A percentile compares a stretch with the other conserved stretches of the same genome.
Conservation (phyloP, 2,797 vertebrate species). For the Thalassophryne amazonica region DNA sequence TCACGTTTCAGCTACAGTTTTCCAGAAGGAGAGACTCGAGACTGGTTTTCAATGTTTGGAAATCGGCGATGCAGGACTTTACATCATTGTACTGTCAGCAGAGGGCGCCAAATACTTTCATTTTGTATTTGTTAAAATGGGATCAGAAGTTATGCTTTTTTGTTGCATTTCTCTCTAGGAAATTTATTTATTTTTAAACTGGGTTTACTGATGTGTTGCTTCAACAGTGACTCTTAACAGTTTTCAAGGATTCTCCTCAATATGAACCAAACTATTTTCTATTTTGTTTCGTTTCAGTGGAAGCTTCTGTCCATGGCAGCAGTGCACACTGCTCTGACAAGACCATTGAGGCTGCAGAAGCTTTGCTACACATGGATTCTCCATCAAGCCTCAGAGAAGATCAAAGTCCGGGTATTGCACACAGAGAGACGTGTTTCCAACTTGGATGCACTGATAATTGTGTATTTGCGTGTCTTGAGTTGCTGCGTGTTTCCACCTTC, state of each 20-base stretch:
- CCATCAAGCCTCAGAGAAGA: slow-evolving; percentile 90
- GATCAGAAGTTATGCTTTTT: neutral
- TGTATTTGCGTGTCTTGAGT: too few relatives aligned
- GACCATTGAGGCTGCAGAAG: slow-evolving; percentile 96
- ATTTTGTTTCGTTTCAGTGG: slow-evolving; percentile 77
- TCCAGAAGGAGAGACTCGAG: too few relatives aligned
- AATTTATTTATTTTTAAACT: too few relatives aligned
- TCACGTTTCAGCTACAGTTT: too few relatives aligned
- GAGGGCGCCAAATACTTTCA: slow-evolving; percentile 7
- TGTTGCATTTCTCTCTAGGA: neutral
- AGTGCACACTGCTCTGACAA: slow-evolving; percentile 91
- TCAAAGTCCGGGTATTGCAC: slow-evolving; percentile 86
- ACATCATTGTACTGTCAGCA: neutral
- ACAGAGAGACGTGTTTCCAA: too few relatives aligned
- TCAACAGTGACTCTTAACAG: too few relatives aligned
- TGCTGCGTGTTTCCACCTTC: too few relatives aligned
- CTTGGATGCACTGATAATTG: too few relatives aligned
- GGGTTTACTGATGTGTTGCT: too few relatives aligned
- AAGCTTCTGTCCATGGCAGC: slow-evolving; percentile 92
- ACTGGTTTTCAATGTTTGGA: too few relatives aligned
- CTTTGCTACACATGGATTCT: slow-evolving; percentile 97
- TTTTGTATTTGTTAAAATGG: neutral
- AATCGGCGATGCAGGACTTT: too few relatives aligned
- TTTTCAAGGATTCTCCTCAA: too few relatives aligned
- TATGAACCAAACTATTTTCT: neutral